These are phyloP conservation scores for Mola mola DNA, from an alignment of 2,113 vertebrate species.

Conservation along the genomic window DNA sequence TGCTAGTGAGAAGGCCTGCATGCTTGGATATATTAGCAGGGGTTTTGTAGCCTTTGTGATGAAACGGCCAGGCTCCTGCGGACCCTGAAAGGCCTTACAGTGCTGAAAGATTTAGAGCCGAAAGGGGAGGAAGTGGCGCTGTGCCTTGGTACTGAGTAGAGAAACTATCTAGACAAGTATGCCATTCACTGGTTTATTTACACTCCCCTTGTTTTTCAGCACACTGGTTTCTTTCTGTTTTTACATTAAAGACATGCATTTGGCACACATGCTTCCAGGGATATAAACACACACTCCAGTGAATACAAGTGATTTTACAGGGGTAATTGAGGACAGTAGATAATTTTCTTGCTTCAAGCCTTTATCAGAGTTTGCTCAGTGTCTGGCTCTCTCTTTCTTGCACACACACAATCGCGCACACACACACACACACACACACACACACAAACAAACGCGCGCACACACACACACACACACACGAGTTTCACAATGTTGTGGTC, in stretches of 20 bases:
- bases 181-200: slow-evolving; percentile 65
- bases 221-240: slow-evolving; percentile 38
- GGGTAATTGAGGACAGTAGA: slow-evolving; percentile 46
- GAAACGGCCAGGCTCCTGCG: slow-evolving; percentile 49
- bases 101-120: slow-evolving; percentile 59
- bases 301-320: slow-evolving; percentile 45
- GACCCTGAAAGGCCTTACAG: slow-evolving; percentile 57
- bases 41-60: slow-evolving; percentile 71
- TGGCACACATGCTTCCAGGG: slow-evolving; percentile 24
- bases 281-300: slow-evolving; percentile 21
- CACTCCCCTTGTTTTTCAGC: slow-evolving; percentile 55
- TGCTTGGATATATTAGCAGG: slow-evolving; percentile 72
- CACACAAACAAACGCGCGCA: slow-evolving; percentile 7
- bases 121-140: slow-evolving; percentile 46
- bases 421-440: slow-evolving; percentile 10
- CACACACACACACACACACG: neutral
- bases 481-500: too few relatives aligned
- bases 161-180: slow-evolving; percentile 53
- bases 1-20: slow-evolving; percentile 65
- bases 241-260: slow-evolving; percentile 40
- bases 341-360: slow-evolving; percentile 39
- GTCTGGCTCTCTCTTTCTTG: slow-evolving; percentile 2
- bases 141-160: slow-evolving; percentile 24
- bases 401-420: neutral
- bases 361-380: slow-evolving; percentile 39